Conservation (phyloP, 2,797 vertebrate genomes). For the Astyanax mexicanus region DNA sequence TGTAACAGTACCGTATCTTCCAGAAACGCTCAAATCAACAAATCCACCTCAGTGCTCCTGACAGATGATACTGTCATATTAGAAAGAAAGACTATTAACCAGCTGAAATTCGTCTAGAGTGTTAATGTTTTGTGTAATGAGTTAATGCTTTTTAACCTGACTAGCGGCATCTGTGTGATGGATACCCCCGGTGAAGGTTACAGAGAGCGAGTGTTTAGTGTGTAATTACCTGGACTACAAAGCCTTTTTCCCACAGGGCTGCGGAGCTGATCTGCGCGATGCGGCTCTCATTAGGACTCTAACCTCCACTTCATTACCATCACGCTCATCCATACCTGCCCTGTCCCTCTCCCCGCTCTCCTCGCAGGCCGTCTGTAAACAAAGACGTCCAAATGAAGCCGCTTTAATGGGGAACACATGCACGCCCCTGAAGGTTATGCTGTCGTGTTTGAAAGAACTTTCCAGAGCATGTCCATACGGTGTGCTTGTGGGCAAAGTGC, state of each 20-base stretch:
- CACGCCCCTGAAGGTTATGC: background rate
- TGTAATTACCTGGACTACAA: slow-evolving; percentile 63
- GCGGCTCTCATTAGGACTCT: slow-evolving; percentile 57
- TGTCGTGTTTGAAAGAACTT: background rate
- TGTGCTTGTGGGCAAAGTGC: background rate
- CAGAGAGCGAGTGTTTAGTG: slow-evolving; percentile 52
- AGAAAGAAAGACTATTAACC: slow-evolving; percentile 23
- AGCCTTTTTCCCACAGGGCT: slow-evolving; percentile 51
- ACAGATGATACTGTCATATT: slow-evolving; percentile 16
- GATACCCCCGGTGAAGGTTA: slow-evolving; percentile 49
- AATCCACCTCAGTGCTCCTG: background rate
- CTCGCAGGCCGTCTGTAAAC: slow-evolving; percentile 44
- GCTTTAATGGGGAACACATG: slow-evolving; percentile 5
- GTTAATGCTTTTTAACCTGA: slow-evolving; percentile 45
- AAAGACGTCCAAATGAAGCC: slow-evolving; percentile 37
- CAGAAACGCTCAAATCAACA: background rate
- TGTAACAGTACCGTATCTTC: too few relatives aligned
- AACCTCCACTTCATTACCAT: slow-evolving; percentile 58
- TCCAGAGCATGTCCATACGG: background rate
- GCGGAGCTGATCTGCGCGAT: slow-evolving; percentile 42
- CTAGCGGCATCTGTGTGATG: slow-evolving; percentile 26
- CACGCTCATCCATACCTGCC: slow-evolving; percentile 53
- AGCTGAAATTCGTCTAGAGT: slow-evolving; percentile 12
- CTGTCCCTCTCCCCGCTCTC: slow-evolving; percentile 45
- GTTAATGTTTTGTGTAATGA: slow-evolving; percentile 38